Conservation (phyloP, 2,797 vertebrate genomes). For the Myiothlypis chrysogaster region DNA sequence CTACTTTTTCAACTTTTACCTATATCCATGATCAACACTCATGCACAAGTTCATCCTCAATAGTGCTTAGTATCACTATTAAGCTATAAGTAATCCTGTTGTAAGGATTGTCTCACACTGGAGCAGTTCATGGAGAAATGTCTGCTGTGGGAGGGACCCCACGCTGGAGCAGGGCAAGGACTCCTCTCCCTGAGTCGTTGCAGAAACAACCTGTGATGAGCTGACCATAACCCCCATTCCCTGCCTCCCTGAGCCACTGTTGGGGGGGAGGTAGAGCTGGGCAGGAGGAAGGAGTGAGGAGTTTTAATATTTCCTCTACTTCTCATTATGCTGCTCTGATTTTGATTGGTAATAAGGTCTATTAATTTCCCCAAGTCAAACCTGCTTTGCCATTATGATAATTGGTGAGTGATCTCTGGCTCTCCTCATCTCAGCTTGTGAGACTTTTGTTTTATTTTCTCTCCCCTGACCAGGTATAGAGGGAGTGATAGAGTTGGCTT, state of each 20-base stretch:
- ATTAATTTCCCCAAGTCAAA: not conserved
- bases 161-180: accelerated
- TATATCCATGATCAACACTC: not conserved
- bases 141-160: not conserved
- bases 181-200: not conserved
- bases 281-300: not conserved
- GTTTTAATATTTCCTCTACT: not conserved
- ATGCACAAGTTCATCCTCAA: not conserved
- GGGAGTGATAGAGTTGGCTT: not conserved
- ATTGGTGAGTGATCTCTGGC: accelerated
- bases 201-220: not conserved
- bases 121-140: not conserved
- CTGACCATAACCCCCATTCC: not conserved
- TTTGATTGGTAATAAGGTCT: not conserved
- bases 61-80: not conserved
- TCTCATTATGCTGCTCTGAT: not conserved
- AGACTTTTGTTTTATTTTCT: not conserved
- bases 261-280: not conserved
- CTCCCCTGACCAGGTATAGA: not conserved
- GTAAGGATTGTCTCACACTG: not conserved
- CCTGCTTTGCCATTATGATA: not conserved
- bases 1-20: not conserved
- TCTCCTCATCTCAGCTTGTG: not conserved
- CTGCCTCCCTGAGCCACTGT: not conserved
- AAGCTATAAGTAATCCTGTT: not conserved